Base-by-base conservation (phyloP, 2,797 vertebrate genomes). In the Sciurus vulgaris region DNA sequence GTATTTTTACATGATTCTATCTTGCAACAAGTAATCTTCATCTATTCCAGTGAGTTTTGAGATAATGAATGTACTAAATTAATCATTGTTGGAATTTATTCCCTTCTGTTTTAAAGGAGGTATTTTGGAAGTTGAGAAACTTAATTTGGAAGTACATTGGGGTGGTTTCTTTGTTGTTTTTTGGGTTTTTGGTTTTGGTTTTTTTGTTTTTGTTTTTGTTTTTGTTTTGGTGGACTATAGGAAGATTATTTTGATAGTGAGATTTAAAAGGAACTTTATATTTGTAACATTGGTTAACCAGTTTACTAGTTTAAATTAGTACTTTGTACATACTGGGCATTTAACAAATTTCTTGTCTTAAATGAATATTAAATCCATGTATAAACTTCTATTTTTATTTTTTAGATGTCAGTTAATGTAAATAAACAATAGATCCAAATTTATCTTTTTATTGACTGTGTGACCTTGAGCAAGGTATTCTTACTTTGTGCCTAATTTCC, bases 21-120 rank as follows among this genome's bases (percentile, higher is more conserved):
- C 79, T 96, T 77, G 5, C 30, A 96, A 63, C 77, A 96, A 33
- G 41, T 95, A 74, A 59, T 96, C 49, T 24, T 96, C 89, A 96
- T 11, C 93, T 96, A 95, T 77, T n/a, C 84, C 35, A 97, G 35
- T 76, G 94, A 97, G 94, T 83, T 92, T 97, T 97, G 91, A 97
- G 96, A 93, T 97, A 63, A 97, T 93, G 96, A 97, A 89, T 97
- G 86, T 96, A 95, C 94, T 96, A 67, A 93, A 91, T 97, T 73
- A 91, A 95, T 81, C 86, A 83, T 97, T 97, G 92, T 97, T 86
- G 70, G 89, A 97, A 93, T 96, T 82, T 41, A 8, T 95, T 98
- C 72, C 97, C 97, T 98, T 98, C 98, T 98, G 97, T 98, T 98
- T 86, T 97, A 98, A 98, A 98, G 97, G 94, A 98, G 98, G 97